Evolutionary conservation across 2,113 vertebrate species (phyloP), one percentile per base, ranked within the genome.

Genomic region (Danionella cerebrum): DNA sequence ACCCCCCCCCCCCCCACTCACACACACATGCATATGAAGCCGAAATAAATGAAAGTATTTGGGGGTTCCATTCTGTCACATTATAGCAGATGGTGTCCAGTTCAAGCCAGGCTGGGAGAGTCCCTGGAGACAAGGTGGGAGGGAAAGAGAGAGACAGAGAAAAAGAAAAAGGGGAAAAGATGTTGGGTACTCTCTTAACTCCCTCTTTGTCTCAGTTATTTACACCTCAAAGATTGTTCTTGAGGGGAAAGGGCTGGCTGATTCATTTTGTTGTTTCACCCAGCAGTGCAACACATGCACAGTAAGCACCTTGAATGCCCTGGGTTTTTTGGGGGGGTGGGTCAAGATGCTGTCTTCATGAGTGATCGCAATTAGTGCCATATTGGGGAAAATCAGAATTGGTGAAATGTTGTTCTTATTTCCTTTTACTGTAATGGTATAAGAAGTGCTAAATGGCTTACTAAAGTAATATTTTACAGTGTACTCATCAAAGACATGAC

Each of bases 21-120:
- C 31, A 55, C 25, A 42, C 25, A 57, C 69, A 70, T 65, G 68
- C 64, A 74, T 71, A 70, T 78, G 77, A 72, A 54, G 53, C 62
- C 76, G 77, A 79, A 84, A 85, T 83, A 86, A 77, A 78, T 83
- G 84, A 82, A 86, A 86, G 79, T 84, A 88, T 87, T 86, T 89
- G 84, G 52, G 83, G 84, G 82, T 85, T 89, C 83, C 83, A 83
- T 85, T 84, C 85, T 81, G 84, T 81, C 85, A 86, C 85, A 86
- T 85, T 84, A 86, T 87, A 86, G 86, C 85, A 87, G 84, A 86
- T 88, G 86, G 86, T 77, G 81, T 85, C 80, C 85, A 87, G 85
- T 84, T 84, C 84, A 42, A 76, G 83, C 83, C 82, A 73, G 84
- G 79, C 84, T 83, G 82, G 80, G 79, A 80, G 80, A 70, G 70